phyloP scores from a whole-genome alignment of 92 coral and sea anemone genomes.

The Epizoanthus illoricatus region DNA sequence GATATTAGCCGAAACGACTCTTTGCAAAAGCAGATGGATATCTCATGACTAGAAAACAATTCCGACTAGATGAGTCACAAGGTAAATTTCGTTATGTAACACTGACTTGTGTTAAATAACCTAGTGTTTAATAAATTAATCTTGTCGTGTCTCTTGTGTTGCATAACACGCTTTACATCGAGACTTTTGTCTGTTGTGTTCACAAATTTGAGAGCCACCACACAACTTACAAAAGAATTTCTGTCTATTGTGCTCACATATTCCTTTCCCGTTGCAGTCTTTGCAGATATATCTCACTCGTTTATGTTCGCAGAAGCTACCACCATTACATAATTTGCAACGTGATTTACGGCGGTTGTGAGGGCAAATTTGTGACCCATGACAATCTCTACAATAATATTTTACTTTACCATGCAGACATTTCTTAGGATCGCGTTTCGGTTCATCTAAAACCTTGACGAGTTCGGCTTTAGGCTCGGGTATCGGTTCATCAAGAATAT shows the following conservation, averaged over 20 bases:
- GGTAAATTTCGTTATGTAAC: conserved; percentile 37
- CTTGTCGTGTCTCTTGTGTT: conserved; percentile 44
- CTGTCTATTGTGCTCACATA: conserved; percentile 45
- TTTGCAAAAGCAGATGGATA: conserved; percentile 37
- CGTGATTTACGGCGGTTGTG: conserved; percentile 38
- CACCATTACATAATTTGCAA: conserved; percentile 29
- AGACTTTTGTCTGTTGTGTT: conserved; percentile 55
- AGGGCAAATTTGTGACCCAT: conserved; percentile 42
- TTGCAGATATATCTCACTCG: conserved; percentile 47
- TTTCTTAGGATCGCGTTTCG: neutral
- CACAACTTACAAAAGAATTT: conserved; percentile 43
- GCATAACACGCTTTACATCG: conserved; percentile 44
- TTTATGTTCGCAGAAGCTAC: conserved; percentile 51
- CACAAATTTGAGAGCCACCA: conserved; percentile 57
- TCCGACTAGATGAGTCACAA: conserved; percentile 43
- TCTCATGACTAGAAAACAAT: conserved; percentile 40
- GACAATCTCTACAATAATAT: conserved; percentile 46
- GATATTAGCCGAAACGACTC: conserved; percentile 51
- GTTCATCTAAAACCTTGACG: neutral
- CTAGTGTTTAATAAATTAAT: conserved; percentile 37
- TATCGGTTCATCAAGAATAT: conserved; percentile 33
- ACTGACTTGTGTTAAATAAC: conserved; percentile 22
- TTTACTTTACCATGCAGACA: conserved; percentile 27
- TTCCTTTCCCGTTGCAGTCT: conserved; percentile 45
- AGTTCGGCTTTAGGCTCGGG: neutral